These are phyloP conservation scores for Ommatoiulus sabulosus DNA, from an alignment of 2,888 invertebrate species.

Conservation along the genomic window DNA sequence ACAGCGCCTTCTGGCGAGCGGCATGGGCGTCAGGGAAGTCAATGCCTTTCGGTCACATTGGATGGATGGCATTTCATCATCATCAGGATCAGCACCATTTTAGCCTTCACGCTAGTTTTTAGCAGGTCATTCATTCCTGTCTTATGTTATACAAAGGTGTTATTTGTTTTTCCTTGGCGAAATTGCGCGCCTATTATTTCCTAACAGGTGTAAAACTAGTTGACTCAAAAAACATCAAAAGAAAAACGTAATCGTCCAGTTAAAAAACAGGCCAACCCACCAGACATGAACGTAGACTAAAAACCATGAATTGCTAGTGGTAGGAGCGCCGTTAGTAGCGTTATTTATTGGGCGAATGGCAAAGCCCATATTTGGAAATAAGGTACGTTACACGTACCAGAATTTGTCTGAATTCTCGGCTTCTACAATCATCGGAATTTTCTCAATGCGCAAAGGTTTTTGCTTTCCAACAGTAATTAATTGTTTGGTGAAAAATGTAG, in stretches of 20 bases:
- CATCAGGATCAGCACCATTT: too few relatives aligned
- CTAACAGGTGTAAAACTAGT: conserved; percentile 38
- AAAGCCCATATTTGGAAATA: not conserved
- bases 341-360: not conserved
- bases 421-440: not conserved
- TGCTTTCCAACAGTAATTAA: too few relatives aligned
- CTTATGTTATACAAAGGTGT: conserved; percentile 8
- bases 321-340: not conserved
- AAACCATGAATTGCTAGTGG: not conserved
- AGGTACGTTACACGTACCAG: not conserved
- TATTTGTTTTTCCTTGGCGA: conserved; percentile 10
- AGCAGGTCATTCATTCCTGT: conserved; percentile 21
- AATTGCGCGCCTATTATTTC: conserved; percentile 13
- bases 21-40: not conserved
- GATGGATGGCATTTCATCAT: conserved; percentile 5
- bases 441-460: not conserved
- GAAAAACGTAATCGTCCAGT: conserved; percentile 1
- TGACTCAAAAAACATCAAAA: not conserved
- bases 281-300: not conserved
- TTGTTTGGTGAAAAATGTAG: too few relatives aligned
- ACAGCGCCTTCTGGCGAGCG: not conserved
- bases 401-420: not conserved
- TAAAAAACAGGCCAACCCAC: not conserved
- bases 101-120: not conserved
- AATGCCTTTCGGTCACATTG: not conserved